These are phyloP conservation scores for Holacanthus passer DNA, from an alignment of 2,113 vertebrate species.

Conservation along the genomic window DNA sequence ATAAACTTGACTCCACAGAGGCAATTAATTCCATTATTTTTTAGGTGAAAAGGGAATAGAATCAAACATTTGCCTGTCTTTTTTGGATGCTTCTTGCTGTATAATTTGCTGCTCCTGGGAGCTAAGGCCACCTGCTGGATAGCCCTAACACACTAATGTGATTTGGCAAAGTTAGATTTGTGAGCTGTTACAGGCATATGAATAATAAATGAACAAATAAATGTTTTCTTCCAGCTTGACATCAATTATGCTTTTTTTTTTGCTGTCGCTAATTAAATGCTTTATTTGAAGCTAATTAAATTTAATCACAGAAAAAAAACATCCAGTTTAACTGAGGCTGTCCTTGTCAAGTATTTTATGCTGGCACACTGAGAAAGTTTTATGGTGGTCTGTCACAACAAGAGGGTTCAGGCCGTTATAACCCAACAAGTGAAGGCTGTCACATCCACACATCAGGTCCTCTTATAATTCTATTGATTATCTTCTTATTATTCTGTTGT, in stretches of 20 bases:
- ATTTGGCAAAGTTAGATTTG: constrained; percentile 29
- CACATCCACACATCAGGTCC: too few species aligned
- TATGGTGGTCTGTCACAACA: neutral
- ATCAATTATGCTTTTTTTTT: constrained; percentile 22
- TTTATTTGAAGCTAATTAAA: constrained; percentile 35
- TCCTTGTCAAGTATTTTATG: neutral
- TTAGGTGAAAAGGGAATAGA: neutral
- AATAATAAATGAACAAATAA: constrained; percentile 45
- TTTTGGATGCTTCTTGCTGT: neutral
- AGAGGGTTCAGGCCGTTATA: neutral
- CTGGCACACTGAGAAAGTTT: neutral
- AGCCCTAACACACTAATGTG: constrained; percentile 9
- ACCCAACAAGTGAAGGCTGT: neutral
- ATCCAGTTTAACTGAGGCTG: neutral
- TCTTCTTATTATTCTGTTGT: neutral
- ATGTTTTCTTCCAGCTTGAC: constrained; percentile 28
- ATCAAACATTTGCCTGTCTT: neutral
- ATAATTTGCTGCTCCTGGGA: neutral
- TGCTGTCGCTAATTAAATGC: constrained; percentile 17
- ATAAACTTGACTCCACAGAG: constrained; percentile 3
- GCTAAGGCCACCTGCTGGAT: constrained; percentile 38
- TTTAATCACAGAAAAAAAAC: constrained; percentile 20
- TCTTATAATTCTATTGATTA: too few species aligned
- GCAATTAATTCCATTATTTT: neutral
- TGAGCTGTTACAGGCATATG: constrained; percentile 18